Evolutionary conservation across 2,797 vertebrate species (phyloP), one percentile per base, ranked within the genome.

Genomic region (Neomorphus geoffroyi): DNA sequence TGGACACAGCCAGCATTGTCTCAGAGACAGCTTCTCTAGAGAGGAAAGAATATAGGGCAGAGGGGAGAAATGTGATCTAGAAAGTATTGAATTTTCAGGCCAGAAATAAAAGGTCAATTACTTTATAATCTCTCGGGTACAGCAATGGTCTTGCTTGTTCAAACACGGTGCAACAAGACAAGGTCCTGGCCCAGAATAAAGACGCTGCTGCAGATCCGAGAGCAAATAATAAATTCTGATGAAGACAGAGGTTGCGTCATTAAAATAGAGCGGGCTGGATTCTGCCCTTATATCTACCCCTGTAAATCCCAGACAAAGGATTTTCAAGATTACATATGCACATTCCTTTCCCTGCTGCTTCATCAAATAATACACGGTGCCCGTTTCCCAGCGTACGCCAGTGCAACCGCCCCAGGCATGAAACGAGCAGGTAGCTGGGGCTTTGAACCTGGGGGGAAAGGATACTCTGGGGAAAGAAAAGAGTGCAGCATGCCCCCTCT

Each of bases 271-370:
- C 0, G 1, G 74, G 83, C 10, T 94, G 93, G 77, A 81, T 86
- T 81, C 88, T 94, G 80, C 83, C 73, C 37, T 21, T 56, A 0
- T 32, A 72, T 88, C 90, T 92, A 60, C 66, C 83, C 95, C 83
- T 33, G 83, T 67, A 93, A 94, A 86, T 81, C 95, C 86, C 1
- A 0, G 80, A 57, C 62, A 62, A 30, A 75, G 70, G 90, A 73
- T 94, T 94, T 95, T 84, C 95, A 79, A 48, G 88, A 86, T 94
- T 35, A 84, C 28, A 0, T 28, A 7, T 58, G 60, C 71, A 81
- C 94, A 93, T 94, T 96, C 94, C 82, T 88, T 79, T 56, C 83
- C 66, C 80, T 6, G 5, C 39, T 48, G 48, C 85, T 87, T 85
- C 77, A 32, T n/a, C 69, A 84, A 75, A 56, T 30, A 62, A 32